phyloP scores from a whole-genome alignment of 2,113 vertebrate species.

The Tympanuchus pallidicinctus region DNA sequence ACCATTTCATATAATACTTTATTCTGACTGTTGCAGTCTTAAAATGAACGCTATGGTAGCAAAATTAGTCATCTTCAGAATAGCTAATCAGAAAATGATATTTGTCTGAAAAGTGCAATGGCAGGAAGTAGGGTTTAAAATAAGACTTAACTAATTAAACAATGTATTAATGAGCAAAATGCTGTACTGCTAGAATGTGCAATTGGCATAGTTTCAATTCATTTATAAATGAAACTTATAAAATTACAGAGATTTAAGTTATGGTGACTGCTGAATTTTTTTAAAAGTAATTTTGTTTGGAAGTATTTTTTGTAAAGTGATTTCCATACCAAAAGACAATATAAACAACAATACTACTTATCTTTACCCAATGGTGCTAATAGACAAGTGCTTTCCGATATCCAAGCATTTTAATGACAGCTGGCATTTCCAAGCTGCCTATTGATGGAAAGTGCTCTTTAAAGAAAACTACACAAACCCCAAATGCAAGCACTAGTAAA shows the following conservation, averaged over 20 bases:
- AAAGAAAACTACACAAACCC: neutral
- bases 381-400: neutral
- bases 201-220: neutral
- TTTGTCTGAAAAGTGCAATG: neutral
- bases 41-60: neutral
- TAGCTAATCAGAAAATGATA: neutral
- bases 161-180: neutral
- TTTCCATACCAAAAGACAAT: neutral
- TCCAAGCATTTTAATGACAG: slow-evolving; percentile 9
- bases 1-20: neutral
- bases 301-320: neutral
- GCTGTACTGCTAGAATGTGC: neutral
- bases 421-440: slow-evolving; percentile 4
- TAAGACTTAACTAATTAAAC: neutral
- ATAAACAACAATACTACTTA: neutral
- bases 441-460: neutral
- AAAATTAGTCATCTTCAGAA: neutral
- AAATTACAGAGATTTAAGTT: neutral
- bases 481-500: neutral
- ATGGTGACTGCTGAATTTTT: neutral
- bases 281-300: neutral
- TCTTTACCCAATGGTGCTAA: slow-evolving; percentile 1
- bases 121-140: neutral
- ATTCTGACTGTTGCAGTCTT: neutral
- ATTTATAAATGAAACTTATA: neutral